Percentiles rank a stretch among this genome's conserved stretches.
phyloP scores from a whole-genome alignment of 2,888 invertebrate genomes.

The Trachelus troglodyta region DNA sequence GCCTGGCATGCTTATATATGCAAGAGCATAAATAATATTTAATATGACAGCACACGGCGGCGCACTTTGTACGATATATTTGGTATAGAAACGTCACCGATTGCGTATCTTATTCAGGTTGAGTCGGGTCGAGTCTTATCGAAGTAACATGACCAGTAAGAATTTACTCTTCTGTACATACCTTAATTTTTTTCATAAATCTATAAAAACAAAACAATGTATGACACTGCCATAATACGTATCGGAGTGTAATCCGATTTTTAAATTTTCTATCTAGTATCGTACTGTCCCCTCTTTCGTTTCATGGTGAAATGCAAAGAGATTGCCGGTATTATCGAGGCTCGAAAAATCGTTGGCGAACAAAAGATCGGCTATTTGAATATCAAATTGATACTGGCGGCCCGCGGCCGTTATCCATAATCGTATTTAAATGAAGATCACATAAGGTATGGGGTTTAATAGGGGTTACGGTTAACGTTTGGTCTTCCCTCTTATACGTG shows the following conservation, averaged over 20 bases:
- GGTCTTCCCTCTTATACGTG: background rate
- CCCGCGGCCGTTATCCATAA: slow-evolving; percentile 60
- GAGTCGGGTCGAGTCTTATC: background rate
- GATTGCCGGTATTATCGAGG: slow-evolving; percentile 19
- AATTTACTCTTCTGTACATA: background rate
- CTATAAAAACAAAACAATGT: background rate
- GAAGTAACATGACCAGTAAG: background rate
- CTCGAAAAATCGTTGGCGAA: slow-evolving; percentile 57
- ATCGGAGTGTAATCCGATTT: background rate
- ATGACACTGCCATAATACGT: background rate
- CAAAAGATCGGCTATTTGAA: slow-evolving; percentile 64
- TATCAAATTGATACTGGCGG: slow-evolving; percentile 61
- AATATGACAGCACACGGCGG: slow-evolving; percentile 62
- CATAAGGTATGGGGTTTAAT: slow-evolving; percentile 60
- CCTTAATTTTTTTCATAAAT: background rate
- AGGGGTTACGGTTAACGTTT: slow-evolving; percentile 41
- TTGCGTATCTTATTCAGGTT: slow-evolving; percentile 53
- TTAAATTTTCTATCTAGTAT: background rate
- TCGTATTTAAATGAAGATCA: slow-evolving; percentile 65
- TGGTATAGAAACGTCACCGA: slow-evolving; percentile 66
- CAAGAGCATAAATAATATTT: slow-evolving; percentile 64
- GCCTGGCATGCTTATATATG: slow-evolving; percentile 47
- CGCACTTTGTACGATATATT: slow-evolving; percentile 62
- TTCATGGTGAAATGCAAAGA: background rate
- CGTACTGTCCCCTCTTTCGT: background rate